phyloP scores from a whole-genome alignment of 2,888 invertebrate species.

The Pocota personata region DNA sequence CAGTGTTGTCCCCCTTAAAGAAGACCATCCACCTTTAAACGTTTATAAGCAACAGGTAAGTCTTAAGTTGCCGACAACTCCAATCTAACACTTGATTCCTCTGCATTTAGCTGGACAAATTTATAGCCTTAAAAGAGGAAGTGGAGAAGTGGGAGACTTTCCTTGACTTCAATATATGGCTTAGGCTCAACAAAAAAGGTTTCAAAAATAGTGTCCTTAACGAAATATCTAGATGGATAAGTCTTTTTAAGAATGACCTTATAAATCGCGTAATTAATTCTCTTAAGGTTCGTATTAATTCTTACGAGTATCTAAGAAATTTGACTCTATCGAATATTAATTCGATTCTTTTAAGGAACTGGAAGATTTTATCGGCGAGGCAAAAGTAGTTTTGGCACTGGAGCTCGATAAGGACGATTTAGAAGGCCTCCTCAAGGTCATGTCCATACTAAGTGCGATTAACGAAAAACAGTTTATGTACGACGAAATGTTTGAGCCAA shows the following conservation, averaged over 20 bases:
- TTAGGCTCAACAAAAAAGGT: conserved; percentile 89
- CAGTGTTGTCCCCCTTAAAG: conserved; percentile 78
- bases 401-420: conserved; percentile 93
- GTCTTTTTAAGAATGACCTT: conserved; percentile 93
- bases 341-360: conserved; percentile 84
- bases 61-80: background rate
- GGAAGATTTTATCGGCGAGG: conserved; percentile 90
- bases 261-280: conserved; percentile 89
- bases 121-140: conserved; percentile 90
- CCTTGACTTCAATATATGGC: conserved; percentile 90
- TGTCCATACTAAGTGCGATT: conserved; percentile 91
- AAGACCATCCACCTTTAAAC: conserved; percentile 87
- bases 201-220: conserved; percentile 93
- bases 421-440: conserved; percentile 91
- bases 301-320: conserved; percentile 81
- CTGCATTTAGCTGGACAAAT: conserved; percentile 88
- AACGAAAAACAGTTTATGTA: conserved; percentile 91
- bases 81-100: background rate
- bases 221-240: conserved; percentile 93
- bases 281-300: conserved; percentile 83
- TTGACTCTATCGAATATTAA: conserved; percentile 82
- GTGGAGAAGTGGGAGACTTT: conserved; percentile 87
- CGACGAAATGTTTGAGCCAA: conserved; percentile 94
- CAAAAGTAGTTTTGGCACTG: conserved; percentile 88
- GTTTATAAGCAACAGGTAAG: conserved; percentile 89